Evolutionary conservation across 2,888 invertebrate species (phyloP).

Genomic region (Dinocampus coccinellae): DNA sequence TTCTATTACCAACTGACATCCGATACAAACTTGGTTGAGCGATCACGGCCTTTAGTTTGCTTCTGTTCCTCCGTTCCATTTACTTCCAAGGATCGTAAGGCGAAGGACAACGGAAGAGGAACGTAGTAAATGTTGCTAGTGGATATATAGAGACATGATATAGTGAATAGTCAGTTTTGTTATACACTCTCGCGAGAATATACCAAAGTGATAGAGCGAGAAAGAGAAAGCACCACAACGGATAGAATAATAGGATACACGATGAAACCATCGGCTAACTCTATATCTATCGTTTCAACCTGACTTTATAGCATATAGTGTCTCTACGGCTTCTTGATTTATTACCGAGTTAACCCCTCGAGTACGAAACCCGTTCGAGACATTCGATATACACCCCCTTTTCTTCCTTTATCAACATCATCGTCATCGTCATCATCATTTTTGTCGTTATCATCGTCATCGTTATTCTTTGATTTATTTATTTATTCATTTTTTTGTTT

Average conservation of each 20-base stretch:
- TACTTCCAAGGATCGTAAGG: slow-evolving; percentile 37
- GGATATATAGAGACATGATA: slow-evolving; percentile 38
- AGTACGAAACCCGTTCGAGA: slow-evolving; percentile 54
- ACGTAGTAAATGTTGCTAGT: slow-evolving; percentile 31
- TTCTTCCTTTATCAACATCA: background rate
- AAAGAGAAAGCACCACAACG: slow-evolving; percentile 47
- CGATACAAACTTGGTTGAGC: slow-evolving; percentile 66
- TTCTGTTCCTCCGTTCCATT: slow-evolving; percentile 48
- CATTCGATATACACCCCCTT: slow-evolving; percentile 44
- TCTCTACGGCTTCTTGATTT: slow-evolving; percentile 67
- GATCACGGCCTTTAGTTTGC: slow-evolving; percentile 59
- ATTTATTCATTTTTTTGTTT: slow-evolving; percentile 39
- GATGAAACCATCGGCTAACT: slow-evolving; percentile 47
- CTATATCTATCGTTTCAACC: slow-evolving; percentile 28
- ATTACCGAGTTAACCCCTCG: slow-evolving; percentile 64
- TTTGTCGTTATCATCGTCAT: background rate
- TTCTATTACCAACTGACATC: slow-evolving; percentile 67
- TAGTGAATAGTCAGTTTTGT: slow-evolving; percentile 10
- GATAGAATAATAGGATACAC: slow-evolving; percentile 63
- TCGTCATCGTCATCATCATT: background rate
- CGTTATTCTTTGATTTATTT: background rate
- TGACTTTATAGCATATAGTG: slow-evolving; percentile 60
- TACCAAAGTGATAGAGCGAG: slow-evolving; percentile 36
- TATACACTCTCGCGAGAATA: slow-evolving; percentile 23
- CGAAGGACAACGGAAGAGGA: slow-evolving; percentile 34